Evolutionary conservation across 2,888 invertebrate genomes (phyloP).

Genomic region (Aphodius sticticus): DNA sequence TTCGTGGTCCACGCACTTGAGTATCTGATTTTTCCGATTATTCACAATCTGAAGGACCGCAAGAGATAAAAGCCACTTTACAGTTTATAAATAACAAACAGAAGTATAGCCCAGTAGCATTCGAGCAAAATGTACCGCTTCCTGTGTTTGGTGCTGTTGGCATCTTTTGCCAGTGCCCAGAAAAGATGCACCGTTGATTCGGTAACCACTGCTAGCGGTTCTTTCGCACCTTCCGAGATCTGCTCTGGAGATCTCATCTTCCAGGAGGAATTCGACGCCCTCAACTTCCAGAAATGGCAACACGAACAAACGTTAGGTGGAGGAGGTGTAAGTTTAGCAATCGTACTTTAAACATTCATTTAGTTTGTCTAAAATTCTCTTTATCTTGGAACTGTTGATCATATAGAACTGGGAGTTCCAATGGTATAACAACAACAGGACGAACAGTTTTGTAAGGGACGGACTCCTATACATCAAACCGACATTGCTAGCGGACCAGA

Average conservation of each 20-base stretch:
- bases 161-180: background rate
- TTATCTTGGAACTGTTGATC: constrained; percentile 64
- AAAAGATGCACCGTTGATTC: constrained; percentile 57
- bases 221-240: constrained; percentile 59
- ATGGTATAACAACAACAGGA: constrained; percentile 72
- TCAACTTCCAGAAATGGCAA: constrained; percentile 68
- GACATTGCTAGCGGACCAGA: constrained; percentile 65
- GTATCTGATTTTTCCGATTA: background rate
- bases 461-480: constrained; percentile 71
- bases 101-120: background rate
- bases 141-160: background rate
- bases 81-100: background rate
- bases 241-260: constrained; percentile 68
- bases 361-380: constrained; percentile 21
- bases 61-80: background rate
- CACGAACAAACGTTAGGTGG: constrained; percentile 70
- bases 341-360: background rate
- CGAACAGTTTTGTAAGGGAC: constrained; percentile 68
- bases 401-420: constrained; percentile 75
- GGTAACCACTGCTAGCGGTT: constrained; percentile 64
- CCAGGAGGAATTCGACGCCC: constrained; percentile 66
- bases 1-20: background rate
- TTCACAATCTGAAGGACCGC: background rate
- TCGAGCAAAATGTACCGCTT: background rate
- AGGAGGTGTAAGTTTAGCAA: constrained; percentile 64